Base-by-base conservation (phyloP, 1,140 invertebrate genomes). In the Ostrea edulis region DNA sequence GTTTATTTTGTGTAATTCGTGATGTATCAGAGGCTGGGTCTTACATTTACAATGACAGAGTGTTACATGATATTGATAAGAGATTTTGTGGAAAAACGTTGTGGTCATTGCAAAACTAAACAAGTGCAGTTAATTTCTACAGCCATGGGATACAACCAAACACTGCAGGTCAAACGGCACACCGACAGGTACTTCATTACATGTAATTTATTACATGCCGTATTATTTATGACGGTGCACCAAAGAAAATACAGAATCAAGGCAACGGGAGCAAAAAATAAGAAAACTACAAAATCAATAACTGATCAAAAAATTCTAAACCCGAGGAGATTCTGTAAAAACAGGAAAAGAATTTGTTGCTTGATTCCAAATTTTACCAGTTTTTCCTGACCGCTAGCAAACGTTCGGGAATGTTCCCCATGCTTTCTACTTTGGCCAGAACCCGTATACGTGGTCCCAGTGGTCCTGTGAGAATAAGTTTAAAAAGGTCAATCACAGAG, bases 341-440 rank as follows among this genome's bases (percentile, higher is more conserved):
- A 17, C 25, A 17, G 68, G 29, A 77, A 9, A 14, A 12, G 35
- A 35, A 11, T 11, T 17, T 0, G 7, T 62, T 14, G 17, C 12
- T 25, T 77, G 68, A 77, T 25, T 77, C 9, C 22, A 25, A 77
- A 25, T 29, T 77, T 77, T 77, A 77, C 68, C 68, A 77, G 25
- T 77, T 9, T 77, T 77, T 77, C 29, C 68, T 77, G 68, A 77
- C 68, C 68, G 68, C 68, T 35, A 77, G 9, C 7, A 77, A 35
- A 25, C 68, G 68, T 35, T 77, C 68, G 35, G 68, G 68, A 12
- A 77, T 77, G 68, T 77, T 77, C 8, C 68, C 68, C 68, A 77
- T 77, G 35, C 68, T 77, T 35, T 77, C 68, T 25, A 77, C 68
- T 29, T 77, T 77, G 68, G 68, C 68, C 25, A 77, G 9, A 77